Base-by-base conservation (phyloP, 30 jellyfish, hydroid and myxozoan genomes). In the Pseudorhiza aurosa region DNA sequence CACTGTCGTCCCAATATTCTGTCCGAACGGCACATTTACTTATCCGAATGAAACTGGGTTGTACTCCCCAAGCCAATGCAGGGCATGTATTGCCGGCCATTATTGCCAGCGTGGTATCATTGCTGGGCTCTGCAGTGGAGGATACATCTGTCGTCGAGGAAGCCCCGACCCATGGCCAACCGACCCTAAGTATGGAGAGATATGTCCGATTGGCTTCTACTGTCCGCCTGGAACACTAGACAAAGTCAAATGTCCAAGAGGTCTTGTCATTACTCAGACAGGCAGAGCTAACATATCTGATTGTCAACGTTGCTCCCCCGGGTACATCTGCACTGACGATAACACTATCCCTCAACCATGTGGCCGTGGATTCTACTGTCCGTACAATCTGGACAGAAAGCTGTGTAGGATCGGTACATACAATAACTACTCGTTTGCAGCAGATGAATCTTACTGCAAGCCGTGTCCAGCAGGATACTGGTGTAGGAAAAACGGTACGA, bases 11-110 rank as follows among this genome's bases (percentile, higher is more conserved):
- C 98, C 98, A 0, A 63, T 18, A 4, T 56, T 21, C 22, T 92
- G 98, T 75, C 98, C 98, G n/a, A 86, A 92, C 65, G 98, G 98
- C 14, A 92, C 98, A 24, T 85, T 65, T 40, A 92, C 95, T 4
- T 63, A 73, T 26, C 86, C 71, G 22, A 86, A 86, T 46, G 87
- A 58, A 53, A 86, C 88, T 35, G 98, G 98, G 0, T 56, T 92
- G 65, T 68, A 83, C 28, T 40, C 87, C 24, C 85, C 96, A 27
- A 76, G 42, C 31, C 87, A 85, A 36, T 92, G 98, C 62, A 72
- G 85, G 27, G 91, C 98, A 7, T 92, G 98, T 50, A 87, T 85
- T 2, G 72, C 93, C 0, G 98, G 98, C 0, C 53, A 72, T 29
- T 92, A 64, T 45, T 92, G 98, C 65, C 95, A 77, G 56, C 47